These are phyloP conservation scores for Aphelocoma californica DNA, from an alignment of 2,797 vertebrate species.

Conservation along the genomic window DNA sequence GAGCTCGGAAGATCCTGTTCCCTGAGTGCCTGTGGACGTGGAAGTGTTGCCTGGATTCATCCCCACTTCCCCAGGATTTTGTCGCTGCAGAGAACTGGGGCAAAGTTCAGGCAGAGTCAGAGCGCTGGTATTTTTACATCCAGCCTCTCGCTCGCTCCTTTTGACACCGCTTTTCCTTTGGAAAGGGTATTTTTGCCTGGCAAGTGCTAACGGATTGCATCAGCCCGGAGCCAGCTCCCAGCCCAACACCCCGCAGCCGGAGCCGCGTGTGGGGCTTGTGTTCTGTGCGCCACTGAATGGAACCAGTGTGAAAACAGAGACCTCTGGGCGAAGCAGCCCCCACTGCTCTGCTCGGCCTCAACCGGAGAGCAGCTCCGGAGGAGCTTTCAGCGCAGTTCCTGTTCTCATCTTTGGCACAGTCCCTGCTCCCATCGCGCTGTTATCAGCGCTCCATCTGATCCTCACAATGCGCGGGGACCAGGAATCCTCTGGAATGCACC, in stretches of 20 bases:
- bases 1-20: background rate
- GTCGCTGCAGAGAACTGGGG: background rate
- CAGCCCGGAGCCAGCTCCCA: background rate
- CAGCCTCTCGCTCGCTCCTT: background rate
- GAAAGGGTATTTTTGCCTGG: conserved; percentile 42
- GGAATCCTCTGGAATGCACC: background rate
- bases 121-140: background rate
- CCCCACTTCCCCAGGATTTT: background rate
- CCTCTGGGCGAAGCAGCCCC: background rate
- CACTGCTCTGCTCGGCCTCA: background rate
- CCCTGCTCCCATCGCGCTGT: background rate
- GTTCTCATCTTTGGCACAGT: too few species aligned
- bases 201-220: background rate
- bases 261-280: background rate
- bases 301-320: background rate
- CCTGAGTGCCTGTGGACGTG: background rate
- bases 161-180: background rate
- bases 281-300: background rate
- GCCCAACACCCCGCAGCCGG: background rate
- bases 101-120: conserved; percentile 17
- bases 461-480: fast-evolving
- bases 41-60: background rate
- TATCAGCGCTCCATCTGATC: background rate
- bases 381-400: background rate
- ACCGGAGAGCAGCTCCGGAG: background rate